A percentile compares a stretch with the other conserved stretches of the same genome.
Evolutionary conservation across 2,797 vertebrate genomes (phyloP).

Genomic region (Anableps anableps): DNA sequence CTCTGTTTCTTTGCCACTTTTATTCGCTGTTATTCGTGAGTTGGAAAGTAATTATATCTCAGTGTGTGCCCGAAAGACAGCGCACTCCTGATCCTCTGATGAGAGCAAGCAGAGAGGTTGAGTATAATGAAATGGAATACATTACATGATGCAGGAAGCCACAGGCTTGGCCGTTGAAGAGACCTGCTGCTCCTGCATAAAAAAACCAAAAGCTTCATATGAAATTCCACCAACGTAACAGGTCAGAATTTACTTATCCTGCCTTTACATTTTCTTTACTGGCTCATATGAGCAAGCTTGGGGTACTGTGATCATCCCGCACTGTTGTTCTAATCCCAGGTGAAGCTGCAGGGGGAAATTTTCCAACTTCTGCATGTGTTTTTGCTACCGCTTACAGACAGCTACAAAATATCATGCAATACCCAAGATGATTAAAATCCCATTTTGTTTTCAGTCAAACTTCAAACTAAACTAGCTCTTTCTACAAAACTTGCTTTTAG

Average conservation of each 20-base stretch:
- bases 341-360: not conserved
- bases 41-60: conserved; percentile 77
- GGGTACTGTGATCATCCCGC: not conserved
- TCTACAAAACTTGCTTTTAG: conserved; percentile 36
- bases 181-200: conserved; percentile 27
- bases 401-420: conserved; percentile 14
- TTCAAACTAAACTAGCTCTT: conserved; percentile 29
- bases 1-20: conserved; percentile 45
- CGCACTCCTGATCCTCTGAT: conserved; percentile 71
- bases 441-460: conserved; percentile 30
- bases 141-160: conserved; percentile 49
- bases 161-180: conserved; percentile 39
- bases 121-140: conserved; percentile 75
- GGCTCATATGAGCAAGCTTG: conserved; percentile 2
- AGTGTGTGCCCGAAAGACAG: conserved; percentile 61
- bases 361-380: not conserved
- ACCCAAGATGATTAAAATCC: conserved; percentile 43
- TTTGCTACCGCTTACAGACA: conserved; percentile 29
- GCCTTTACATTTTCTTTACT: conserved; percentile 12
- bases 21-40: conserved; percentile 45
- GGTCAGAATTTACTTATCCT: conserved; percentile 15
- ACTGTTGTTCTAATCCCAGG: conserved; percentile 17
- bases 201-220: conserved; percentile 26
- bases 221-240: conserved; percentile 12
- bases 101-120: conserved; percentile 70